Percentiles rank a stretch among this genome's conserved stretches.
Conservation (phyloP, 2,797 vertebrate genomes). For the Sebastes iracundus region DNA sequence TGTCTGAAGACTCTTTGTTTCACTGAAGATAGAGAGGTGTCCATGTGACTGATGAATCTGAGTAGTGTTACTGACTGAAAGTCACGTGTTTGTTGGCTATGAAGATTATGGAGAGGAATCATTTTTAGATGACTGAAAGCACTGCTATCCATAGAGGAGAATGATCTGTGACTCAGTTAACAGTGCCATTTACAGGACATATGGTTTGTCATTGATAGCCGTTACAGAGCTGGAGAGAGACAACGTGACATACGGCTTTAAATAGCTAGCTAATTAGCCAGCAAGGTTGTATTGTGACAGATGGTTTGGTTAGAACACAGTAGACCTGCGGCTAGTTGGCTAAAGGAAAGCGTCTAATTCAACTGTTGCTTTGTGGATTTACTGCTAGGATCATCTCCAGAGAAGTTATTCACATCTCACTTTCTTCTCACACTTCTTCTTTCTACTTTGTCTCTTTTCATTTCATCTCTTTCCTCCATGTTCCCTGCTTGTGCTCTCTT, state of each 20-base stretch:
- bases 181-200: slow-evolving; percentile 24
- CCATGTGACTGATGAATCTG: not conserved
- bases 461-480: not conserved
- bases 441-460: not conserved
- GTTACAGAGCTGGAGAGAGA: not conserved
- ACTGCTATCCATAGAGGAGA: not conserved
- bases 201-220: not conserved
- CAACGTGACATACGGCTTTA: slow-evolving; percentile 31
- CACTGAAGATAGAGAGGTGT: not conserved
- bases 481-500: not conserved
- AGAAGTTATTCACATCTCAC: not conserved
- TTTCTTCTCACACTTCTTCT: no score
- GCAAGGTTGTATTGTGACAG: slow-evolving; percentile 18
- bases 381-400: not conserved
- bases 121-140: not conserved
- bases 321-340: slow-evolving; percentile 9
- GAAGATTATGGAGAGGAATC: not conserved
- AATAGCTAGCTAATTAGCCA: slow-evolving; percentile 27
- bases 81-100: not conserved
- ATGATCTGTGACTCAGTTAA: slow-evolving; percentile 24
- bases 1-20: not conserved
- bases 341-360: not conserved
- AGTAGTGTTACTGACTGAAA: not conserved
- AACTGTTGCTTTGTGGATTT: not conserved
- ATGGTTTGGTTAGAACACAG: slow-evolving; percentile 30